Evolutionary conservation across 2,113 vertebrate genomes (phyloP), one percentile per base, ranked within the genome.

Genomic region (Mobula birostris): DNA sequence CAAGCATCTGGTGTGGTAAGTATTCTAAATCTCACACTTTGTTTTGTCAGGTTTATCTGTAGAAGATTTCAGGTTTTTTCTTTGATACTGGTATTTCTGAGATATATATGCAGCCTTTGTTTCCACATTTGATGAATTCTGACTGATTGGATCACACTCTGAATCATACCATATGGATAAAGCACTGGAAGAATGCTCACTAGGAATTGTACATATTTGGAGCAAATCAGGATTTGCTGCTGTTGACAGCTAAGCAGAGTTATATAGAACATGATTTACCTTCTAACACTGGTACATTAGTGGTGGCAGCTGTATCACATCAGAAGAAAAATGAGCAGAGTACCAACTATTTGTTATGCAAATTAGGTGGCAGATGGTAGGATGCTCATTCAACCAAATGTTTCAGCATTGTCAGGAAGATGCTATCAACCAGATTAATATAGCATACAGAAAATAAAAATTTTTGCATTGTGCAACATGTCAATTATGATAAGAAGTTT

Each of bases 401-500:
- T 56, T 72, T n/a, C 32, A 72, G 19, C 7, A 74, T 93, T 93
- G 90, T 74, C 66, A 72, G 24, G 68, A 36, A 27, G 36, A 93
- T 93, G 36, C 19, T 56, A 29, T 93, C 68, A 76, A 56, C 91
- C 70, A 74, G 70, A 24, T 93, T 93, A 74, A 93, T 74, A 56
- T 29, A 14, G 70, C 40, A 74, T 56, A 15, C 3, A n/a, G 61
- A 56, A 70, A 48, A 36, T 74, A 29, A 21, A 48, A 74, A 93
- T 93, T 93, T 70, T 74, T 72, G 72, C 24, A 74, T 74, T 93
- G 66, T 93, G 70, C 91, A 93, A 48, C 27, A 76, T 76, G 91
- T 56, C 66, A 93, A 70, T 40, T 14, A 48, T 56, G 24, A 74
- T 76, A 36, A 93, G 91, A 56, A 74, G 21, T 93, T 56, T 56